Evolutionary conservation across 2,797 vertebrate species (phyloP).

Genomic region (Yasuhikotakia modesta): DNA sequence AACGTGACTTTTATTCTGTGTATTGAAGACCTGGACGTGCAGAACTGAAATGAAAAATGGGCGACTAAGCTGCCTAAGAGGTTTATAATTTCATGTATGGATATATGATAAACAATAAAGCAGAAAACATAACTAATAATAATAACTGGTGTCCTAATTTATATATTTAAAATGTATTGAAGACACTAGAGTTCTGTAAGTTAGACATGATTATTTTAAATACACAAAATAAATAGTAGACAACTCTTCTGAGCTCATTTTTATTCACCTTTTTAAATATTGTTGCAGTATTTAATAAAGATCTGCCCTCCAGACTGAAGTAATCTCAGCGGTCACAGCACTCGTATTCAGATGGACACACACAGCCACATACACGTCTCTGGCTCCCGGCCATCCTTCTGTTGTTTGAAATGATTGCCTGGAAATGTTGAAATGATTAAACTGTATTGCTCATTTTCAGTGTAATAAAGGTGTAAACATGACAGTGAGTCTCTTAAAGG

Average conservation of each 20-base stretch:
- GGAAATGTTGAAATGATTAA: conserved; percentile 42
- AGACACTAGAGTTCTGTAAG: too few relatives aligned
- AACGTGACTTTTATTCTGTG: conserved; percentile 9
- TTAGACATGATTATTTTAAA: too few relatives aligned
- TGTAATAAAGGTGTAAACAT: conserved; percentile 56
- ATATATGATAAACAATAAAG: background rate
- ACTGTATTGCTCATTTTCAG: conserved; percentile 32
- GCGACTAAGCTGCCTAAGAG: background rate
- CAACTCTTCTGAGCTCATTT: background rate
- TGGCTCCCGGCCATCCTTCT: background rate
- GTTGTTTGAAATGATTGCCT: conserved; percentile 6
- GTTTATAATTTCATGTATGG: background rate
- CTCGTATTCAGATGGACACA: too few relatives aligned
- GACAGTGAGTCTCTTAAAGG: conserved; percentile 50
- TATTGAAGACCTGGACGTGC: conserved; percentile 5
- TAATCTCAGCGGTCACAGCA: background rate
- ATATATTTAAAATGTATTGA: too few relatives aligned
- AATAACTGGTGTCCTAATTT: background rate
- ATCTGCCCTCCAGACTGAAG: too few relatives aligned
- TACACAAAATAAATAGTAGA: background rate
- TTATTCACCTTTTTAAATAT: background rate
- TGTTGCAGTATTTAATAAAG: background rate
- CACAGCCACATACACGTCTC: background rate
- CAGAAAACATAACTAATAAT: background rate
- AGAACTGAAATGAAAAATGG: background rate